Evolutionary conservation across 64 coral and sea anemone genomes (phyloP), one percentile per base, ranked within the genome.

Genomic region (Astreopora myriophthalma): DNA sequence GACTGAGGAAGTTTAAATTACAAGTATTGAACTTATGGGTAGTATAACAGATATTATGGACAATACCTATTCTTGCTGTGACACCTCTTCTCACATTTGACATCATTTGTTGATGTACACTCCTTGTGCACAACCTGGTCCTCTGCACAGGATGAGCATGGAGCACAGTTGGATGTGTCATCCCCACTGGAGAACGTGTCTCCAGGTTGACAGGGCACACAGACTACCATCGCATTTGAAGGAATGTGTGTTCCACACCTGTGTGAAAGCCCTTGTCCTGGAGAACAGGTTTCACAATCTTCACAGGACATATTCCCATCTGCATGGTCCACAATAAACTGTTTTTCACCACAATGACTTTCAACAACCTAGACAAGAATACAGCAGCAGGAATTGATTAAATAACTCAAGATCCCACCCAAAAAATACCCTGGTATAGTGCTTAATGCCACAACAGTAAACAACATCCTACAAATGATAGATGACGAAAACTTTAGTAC

Each of bases 151-250:
- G 40, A n/a, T 64, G 79, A 19, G 14, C 69, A 92, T 0, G 48
- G 78, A 27, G 34, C 58, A 75, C 90, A 92, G 39, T 16, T 33
- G 6, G 90, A 92, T 19, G 79, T 51, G 8, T 92, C 90, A 13
- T 26, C 23, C 0, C 13, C 39, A 17, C 57, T 58, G 38, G 90
- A 92, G 8, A 17, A 73, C 5, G 17, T 70, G 58, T 48, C 69
- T 28, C 29, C 29, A 26, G 12, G 19, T 23, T 2, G 34, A 17
- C 90, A 92, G 16, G n/a, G 16, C 3, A 65, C 10, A 75, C 90
- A 92, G 6, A 29, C 46, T 2, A 61, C 19, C 17, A 61, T 37
- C 1, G 35, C 7, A 42, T 11, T 63, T 10, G 20, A 38, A 16
- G 48, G 3, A 16, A 91, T 6, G 8, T 40, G 52, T 77, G 55